Percentiles rank a stretch among this genome's conserved stretches.
Conservation (phyloP, 1,140 invertebrate species). For the Teleopsis dalmanni region DNA sequence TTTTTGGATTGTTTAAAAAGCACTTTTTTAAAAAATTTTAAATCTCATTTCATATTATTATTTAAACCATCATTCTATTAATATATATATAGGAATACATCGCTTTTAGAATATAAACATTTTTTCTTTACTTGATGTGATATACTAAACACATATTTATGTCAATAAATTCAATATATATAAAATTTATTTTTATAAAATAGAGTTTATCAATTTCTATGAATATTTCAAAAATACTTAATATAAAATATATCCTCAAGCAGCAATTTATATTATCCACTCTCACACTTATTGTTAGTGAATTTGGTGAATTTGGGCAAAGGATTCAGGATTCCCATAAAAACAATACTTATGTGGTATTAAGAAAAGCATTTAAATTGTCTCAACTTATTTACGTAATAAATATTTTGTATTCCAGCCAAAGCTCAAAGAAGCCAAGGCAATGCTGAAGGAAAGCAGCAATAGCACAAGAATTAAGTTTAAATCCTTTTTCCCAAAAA, state of each 20-base stretch:
- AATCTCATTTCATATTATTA: no score
- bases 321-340: background rate
- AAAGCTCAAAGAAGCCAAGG: background rate
- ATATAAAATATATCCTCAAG: slow-evolving; percentile 6
- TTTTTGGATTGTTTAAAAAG: no score
- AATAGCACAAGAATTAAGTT: slow-evolving; percentile 3
- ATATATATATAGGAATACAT: background rate
- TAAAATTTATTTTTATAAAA: background rate
- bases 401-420: slow-evolving; percentile 9
- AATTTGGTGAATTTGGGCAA: background rate
- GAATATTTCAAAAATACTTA: background rate
- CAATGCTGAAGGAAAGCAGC: no score
- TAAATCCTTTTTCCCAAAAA: slow-evolving; percentile 5
- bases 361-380: slow-evolving; percentile 8
- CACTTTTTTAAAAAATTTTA: no score
- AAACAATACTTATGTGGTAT: slow-evolving; percentile 10
- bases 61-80: no score
- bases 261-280: slow-evolving; percentile 8
- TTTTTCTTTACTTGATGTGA: background rate
- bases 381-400: slow-evolving; percentile 10
- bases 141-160: background rate
- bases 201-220: background rate
- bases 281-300: background rate
- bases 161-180: background rate
- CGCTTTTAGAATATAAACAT: background rate